Base-by-base conservation (phyloP, 2,113 vertebrate species). In the Prionailurus bengalensis region DNA sequence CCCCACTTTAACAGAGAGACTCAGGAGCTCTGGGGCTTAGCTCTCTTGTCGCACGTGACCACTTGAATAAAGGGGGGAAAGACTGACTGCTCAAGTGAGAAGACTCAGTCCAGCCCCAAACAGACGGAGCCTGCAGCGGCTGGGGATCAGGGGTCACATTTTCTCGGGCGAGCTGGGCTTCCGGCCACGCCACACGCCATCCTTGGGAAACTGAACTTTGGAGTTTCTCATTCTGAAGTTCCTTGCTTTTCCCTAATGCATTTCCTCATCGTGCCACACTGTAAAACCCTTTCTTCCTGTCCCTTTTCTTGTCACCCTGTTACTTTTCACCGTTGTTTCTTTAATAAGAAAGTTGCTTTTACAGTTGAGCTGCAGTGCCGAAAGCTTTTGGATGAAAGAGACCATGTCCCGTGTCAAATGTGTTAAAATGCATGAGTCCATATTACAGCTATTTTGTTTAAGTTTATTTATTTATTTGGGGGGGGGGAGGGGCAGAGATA, bases 341-440 rank as follows among this genome's bases (percentile, higher is more conserved):
- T 86, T 76, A 61, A 58, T 70, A 48, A 31, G 48, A 94, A 96
- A 80, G 45, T 66, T 55, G 53, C n/a, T 81, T 61, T 39, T 65
- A 90, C 6, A 79, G 68, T 23, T 53, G 11, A 48, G 33, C 17
- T 86, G n/a, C 5, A 8, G 25, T 88, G 17, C 19, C 1, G n/a
- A 23, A 92, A 73, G 27, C 81, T 53, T 87, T 73, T 12, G 53
- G 8, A 36, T 9, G 25, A 74, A 86, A 90, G 73, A 85, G 39
- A 89, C 23, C 42, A 65, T 27, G 1, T 53, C 65, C 51, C 25
- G 42, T 13, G 25, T 66, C 27, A 51, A 61, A 10, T 68, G 16
- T 68, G 65, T 76, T 74, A 91, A 96, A 97, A 90, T 78, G 58
- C 33, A 51, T 71, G 11, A 70, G 45, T 88, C n/a, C 51, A 13